Base-by-base conservation (phyloP, 2,113 vertebrate genomes). In the Tragelaphus imberbis region DNA sequence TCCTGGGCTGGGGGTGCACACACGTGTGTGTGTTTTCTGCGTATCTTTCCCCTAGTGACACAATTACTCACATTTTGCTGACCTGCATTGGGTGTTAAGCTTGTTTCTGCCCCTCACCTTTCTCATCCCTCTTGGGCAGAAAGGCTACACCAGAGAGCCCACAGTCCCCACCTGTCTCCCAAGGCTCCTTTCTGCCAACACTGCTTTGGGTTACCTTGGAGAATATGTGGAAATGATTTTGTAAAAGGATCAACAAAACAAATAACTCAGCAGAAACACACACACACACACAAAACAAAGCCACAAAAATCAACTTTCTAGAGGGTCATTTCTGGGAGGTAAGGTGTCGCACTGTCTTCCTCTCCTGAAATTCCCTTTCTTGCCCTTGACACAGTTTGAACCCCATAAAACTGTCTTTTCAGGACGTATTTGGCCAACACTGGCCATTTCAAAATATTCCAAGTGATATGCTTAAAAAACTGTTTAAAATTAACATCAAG, bases 301-400 rank as follows among this genome's bases (percentile, higher is more conserved):
- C 17, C 33, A 44, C 3, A 17, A 49, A 90, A 88, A 51, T 12
- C 80, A 65, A 28, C n/a, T 36, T 80, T 91, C 53, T 3, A 0
- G 56, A 36, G 15, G n/a, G 15, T 9, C 2, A 1, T 14, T 23
- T 49, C 51, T 33, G 30, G 59, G 56, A 81, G 65, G 28, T 36
- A 11, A 15, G 47, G 53, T n/a, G 16, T 16, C 0, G 5, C 0
- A 2, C 8, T 12, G 1, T 11, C 47, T 28, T 14, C 55, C 27
- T 53, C 28, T 7, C 65, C 16, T 36, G 30, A 27, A 84, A 56
- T 30, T 17, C 47, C 47, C 12, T 90, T 55, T 4, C 47, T 84
- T 68, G 75, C 12, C 53, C 2, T 71, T 53, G 28, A 13, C 55
- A 23, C 19, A 19, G 65, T 25, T 30, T 40, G 63, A 90, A 44